Conservation (phyloP, 2,113 vertebrate genomes). For the Macquaria australasica region DNA sequence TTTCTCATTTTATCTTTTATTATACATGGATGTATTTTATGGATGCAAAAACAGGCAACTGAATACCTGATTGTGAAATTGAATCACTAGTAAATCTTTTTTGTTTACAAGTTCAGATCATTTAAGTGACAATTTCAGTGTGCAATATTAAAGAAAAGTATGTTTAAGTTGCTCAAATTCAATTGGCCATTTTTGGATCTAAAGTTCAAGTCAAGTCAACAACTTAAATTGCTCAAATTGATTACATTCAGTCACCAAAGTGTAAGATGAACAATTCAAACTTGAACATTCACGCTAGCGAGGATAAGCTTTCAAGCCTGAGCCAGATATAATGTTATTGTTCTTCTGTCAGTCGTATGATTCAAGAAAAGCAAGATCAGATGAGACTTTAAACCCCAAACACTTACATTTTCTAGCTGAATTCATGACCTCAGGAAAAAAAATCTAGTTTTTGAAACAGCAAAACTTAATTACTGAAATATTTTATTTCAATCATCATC, state of each 20-base stretch:
- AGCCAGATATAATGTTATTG: too few relatives aligned
- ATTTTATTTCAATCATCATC: too few relatives aligned
- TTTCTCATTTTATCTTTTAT: not conserved
- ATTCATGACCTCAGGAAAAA: rapidly evolving
- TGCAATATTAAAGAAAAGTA: not conserved
- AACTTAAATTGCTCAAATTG: not conserved
- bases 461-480: not conserved
- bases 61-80: not conserved
- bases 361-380: not conserved
- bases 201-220: not conserved
- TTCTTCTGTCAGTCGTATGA: not conserved
- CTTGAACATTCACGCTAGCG: not conserved
- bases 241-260: not conserved
- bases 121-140: not conserved
- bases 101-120: not conserved
- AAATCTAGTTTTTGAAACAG: not conserved
- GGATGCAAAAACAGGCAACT: not conserved
- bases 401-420: not conserved
- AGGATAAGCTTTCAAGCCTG: not conserved
- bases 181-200: not conserved
- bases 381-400: not conserved
- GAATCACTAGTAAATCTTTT: not conserved
- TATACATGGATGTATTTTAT: not conserved
- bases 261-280: not conserved
- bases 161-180: not conserved